Percentiles rank a stretch among this genome's conserved stretches.
Evolutionary conservation across 2,888 invertebrate species (phyloP).

Genomic region (Ceramica pisi): DNA sequence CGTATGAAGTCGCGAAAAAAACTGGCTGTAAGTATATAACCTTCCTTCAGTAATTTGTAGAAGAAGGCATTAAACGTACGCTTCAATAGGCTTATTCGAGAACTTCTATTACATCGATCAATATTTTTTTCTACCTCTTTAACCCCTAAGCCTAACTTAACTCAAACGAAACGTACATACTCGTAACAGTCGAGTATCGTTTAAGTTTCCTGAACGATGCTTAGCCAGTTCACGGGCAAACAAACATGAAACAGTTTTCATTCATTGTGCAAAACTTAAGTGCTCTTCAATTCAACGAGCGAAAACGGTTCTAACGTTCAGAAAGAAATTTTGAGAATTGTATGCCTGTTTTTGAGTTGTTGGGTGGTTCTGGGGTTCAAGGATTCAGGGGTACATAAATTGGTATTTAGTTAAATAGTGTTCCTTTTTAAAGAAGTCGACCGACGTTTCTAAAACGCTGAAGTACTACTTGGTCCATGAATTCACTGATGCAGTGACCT

Average conservation of each 20-base stretch:
- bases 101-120: neutral
- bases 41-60: too few species aligned
- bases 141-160: slow-evolving; percentile 15
- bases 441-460: too few species aligned
- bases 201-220: slow-evolving; percentile 19
- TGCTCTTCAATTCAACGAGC: slow-evolving; percentile 32
- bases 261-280: slow-evolving; percentile 27
- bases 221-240: slow-evolving; percentile 33
- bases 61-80: neutral
- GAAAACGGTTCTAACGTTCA: neutral
- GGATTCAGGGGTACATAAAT: neutral
- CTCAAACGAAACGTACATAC: slow-evolving; percentile 11
- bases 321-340: slow-evolving; percentile 20
- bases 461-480: too few species aligned
- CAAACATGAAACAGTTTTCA: slow-evolving; percentile 48
- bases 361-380: neutral
- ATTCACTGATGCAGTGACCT: too few species aligned
- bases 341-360: slow-evolving; percentile 2
- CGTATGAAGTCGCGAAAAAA: too few species aligned
- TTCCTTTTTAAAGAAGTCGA: too few species aligned
- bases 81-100: neutral
- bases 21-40: too few species aligned
- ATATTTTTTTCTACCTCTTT: slow-evolving; percentile 8
- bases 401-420: neutral
- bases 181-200: neutral